phyloP scores from a whole-genome alignment of 2,113 vertebrate genomes.

The Onychorhynchus coronatus region DNA sequence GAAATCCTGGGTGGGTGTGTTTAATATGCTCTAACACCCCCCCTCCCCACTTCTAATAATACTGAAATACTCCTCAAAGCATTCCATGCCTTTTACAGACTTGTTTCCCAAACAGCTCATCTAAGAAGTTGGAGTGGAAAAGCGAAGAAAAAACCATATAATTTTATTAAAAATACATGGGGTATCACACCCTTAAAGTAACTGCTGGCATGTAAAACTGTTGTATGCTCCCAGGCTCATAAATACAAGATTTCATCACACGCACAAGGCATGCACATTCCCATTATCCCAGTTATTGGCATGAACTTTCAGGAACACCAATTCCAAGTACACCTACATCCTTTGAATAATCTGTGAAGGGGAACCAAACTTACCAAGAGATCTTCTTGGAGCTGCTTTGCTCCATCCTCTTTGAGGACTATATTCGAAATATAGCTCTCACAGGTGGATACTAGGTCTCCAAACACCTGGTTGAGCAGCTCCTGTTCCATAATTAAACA shows the following conservation, averaged over 20 bases:
- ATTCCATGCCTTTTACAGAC: background rate
- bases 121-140: background rate
- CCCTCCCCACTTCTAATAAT: background rate
- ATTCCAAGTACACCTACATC: background rate
- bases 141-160: background rate
- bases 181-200: background rate
- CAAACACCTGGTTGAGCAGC: conserved; percentile 79
- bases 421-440: conserved; percentile 79
- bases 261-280: background rate
- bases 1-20: background rate
- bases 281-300: background rate
- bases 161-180: background rate
- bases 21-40: background rate
- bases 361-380: conserved; percentile 77
- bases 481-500: conserved; percentile 57
- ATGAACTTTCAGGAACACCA: background rate
- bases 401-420: conserved; percentile 78
- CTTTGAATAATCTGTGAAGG: background rate
- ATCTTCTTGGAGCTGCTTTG: conserved; percentile 79
- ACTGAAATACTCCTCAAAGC: background rate
- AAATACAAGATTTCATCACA: background rate
- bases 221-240: background rate
- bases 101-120: background rate
- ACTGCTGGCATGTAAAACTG: background rate
- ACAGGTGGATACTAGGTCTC: conserved; percentile 83